Evolutionary conservation across 2,888 invertebrate genomes (phyloP).

Genomic region (Teinopalpus imperialis): DNA sequence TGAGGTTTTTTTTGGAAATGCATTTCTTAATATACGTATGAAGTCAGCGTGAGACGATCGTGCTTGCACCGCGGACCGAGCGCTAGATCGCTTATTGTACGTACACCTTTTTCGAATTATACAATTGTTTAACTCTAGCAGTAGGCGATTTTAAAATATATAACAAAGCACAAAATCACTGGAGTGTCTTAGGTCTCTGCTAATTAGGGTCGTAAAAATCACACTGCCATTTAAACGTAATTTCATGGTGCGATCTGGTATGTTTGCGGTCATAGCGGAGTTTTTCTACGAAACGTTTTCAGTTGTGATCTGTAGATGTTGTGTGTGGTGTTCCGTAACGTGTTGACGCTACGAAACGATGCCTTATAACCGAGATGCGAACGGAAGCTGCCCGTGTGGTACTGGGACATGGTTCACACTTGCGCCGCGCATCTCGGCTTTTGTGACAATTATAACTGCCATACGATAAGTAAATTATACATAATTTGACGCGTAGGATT

Average conservation of each 20-base stretch:
- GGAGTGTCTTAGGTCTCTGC: constrained; percentile 65
- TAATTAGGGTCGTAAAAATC: constrained; percentile 55
- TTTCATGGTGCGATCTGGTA: constrained; percentile 58
- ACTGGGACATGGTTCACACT: constrained; percentile 21
- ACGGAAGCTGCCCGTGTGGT: constrained; percentile 33
- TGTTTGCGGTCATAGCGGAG: constrained; percentile 48
- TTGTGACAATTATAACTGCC: constrained; percentile 76
- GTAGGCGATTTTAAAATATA: constrained; percentile 61
- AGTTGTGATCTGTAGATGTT: constrained; percentile 37
- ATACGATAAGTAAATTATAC: constrained; percentile 75
- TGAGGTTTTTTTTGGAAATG: constrained; percentile 71
- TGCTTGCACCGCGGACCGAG: constrained; percentile 73
- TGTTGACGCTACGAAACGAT: constrained; percentile 59
- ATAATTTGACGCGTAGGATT: constrained; percentile 63
- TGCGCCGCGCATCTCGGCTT: constrained; percentile 42
- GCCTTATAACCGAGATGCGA: constrained; percentile 63
- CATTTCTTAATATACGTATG: constrained; percentile 77
- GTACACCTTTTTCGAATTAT: constrained; percentile 43
- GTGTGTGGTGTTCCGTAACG: constrained; percentile 44
- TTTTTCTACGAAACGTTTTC: constrained; percentile 42
- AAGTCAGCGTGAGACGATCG: constrained; percentile 59
- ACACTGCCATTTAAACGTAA: constrained; percentile 76
- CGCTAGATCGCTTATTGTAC: constrained; percentile 57
- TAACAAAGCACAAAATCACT: constrained; percentile 71
- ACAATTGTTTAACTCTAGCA: constrained; percentile 61